These are phyloP conservation scores for Burhinus bistriatus DNA, from an alignment of 2,113 vertebrate genomes.

Conservation along the genomic window DNA sequence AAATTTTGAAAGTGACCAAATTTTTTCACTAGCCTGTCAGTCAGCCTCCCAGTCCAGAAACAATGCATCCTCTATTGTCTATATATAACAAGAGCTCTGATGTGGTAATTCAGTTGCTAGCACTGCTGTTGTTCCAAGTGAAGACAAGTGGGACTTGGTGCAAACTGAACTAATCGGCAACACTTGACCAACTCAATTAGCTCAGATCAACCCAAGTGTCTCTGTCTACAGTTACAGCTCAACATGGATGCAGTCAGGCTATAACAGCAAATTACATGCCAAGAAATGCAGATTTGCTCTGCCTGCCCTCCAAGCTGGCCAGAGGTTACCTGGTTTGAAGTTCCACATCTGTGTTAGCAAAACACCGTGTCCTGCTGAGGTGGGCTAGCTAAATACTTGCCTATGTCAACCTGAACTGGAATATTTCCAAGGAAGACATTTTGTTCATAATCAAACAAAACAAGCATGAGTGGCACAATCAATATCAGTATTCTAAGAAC, in stretches of 20 bases:
- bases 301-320: background rate
- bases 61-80: background rate
- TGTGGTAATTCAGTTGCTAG: background rate
- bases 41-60: background rate
- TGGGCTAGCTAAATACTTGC: background rate
- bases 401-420: background rate
- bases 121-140: background rate
- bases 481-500: background rate
- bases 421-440: background rate
- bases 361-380: background rate
- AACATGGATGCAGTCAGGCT: background rate
- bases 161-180: constrained; percentile 31
- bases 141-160: constrained; percentile 20
- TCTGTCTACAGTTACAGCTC: constrained; percentile 2
- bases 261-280: background rate
- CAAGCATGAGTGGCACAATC: background rate
- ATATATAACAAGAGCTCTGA: background rate
- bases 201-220: constrained; percentile 42
- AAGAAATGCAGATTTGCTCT: background rate
- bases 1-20: background rate
- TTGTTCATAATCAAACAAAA: background rate
- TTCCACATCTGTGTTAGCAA: background rate
- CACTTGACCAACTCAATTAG: constrained; percentile 58
- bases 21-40: background rate
- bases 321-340: background rate